Evolutionary conservation across 2,113 vertebrate species (phyloP), one percentile per base, ranked within the genome.

Genomic region (Aldabrachelys gigantea): DNA sequence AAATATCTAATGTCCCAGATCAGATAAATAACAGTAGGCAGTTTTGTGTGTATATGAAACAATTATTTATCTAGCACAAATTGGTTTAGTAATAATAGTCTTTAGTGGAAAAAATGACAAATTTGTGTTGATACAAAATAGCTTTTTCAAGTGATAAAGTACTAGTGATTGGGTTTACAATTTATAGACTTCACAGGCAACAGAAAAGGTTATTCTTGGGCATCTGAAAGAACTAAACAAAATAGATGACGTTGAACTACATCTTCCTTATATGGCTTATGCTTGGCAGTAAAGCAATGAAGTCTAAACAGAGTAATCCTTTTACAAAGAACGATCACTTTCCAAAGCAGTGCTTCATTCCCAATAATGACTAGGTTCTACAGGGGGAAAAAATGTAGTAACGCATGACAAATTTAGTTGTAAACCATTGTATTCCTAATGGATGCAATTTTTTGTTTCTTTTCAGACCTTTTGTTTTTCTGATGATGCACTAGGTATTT

Each of bases 251-350:
- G 92, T 87, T 98, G 97, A 97, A 98, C 96, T 98, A 98, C 3
- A 17, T 44, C 96, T 98, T 97, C 98, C 98, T 98, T 98, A 96
- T 98, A 98, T 96, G 97, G 98, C 54, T 96, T 96, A 91, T 98
- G 53, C 35, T 97, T 98, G 98, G 98, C 98, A 93, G 93, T 94
- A 97, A 93, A 98, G 93, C 94, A 96, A 22, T 94, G 89, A 96
- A 96, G 91, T 91, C 97, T 97, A 97, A 97, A 96, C 89, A 98
- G 96, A 98, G 78, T 97, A 97, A 96, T 97, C 93, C 85, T 97
- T 97, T 97, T 94, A 95, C 89, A 96, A 96, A 97, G 96, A 96
- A 84, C 2, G 87, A 90, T 87, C 83, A 87, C 69, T 98, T 97
- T 93, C 87, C 53, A 84, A 92, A 96, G 82, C 81, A 89, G 52